These are phyloP conservation scores for Geophilus truncorum DNA, from an alignment of 2,888 invertebrate genomes.

Conservation along the genomic window DNA sequence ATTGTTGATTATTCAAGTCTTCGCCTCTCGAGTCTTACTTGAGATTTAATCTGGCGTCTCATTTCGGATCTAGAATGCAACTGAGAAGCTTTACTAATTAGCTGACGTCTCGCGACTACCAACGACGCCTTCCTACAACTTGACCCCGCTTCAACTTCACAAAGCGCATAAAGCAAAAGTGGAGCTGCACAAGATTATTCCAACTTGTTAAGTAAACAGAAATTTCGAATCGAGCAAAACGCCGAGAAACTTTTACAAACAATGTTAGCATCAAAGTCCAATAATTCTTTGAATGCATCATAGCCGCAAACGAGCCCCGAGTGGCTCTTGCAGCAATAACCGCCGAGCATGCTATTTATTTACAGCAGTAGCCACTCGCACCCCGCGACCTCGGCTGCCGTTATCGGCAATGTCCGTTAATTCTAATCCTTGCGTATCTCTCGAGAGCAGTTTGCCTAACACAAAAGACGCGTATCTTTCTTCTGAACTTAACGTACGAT, in stretches of 20 bases:
- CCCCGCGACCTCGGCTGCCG: slow-evolving; percentile 16
- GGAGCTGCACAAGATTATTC: not conserved
- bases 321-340: slow-evolving; percentile 21
- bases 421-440: slow-evolving; percentile 25
- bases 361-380: slow-evolving; percentile 7
- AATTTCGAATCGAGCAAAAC: not conserved
- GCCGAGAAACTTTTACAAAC: not conserved
- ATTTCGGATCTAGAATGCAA: not conserved
- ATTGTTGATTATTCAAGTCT: not conserved
- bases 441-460: not conserved
- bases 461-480: not conserved
- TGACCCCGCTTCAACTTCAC: not conserved
- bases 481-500: not conserved
- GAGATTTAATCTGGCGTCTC: slow-evolving; percentile 14
- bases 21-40: not conserved
- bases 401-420: slow-evolving; percentile 22
- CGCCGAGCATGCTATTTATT: not conserved
- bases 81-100: not conserved
- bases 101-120: not conserved
- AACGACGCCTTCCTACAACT: not conserved
- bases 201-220: not conserved
- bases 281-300: slow-evolving; percentile 13
- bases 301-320: slow-evolving; percentile 10
- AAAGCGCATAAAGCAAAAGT: not conserved
- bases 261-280: slow-evolving; percentile 18